A percentile compares a stretch with the other conserved stretches of the same genome.
These are phyloP conservation scores for Pampusana beccarii DNA, from an alignment of 2,113 vertebrate genomes.

Conservation along the genomic window DNA sequence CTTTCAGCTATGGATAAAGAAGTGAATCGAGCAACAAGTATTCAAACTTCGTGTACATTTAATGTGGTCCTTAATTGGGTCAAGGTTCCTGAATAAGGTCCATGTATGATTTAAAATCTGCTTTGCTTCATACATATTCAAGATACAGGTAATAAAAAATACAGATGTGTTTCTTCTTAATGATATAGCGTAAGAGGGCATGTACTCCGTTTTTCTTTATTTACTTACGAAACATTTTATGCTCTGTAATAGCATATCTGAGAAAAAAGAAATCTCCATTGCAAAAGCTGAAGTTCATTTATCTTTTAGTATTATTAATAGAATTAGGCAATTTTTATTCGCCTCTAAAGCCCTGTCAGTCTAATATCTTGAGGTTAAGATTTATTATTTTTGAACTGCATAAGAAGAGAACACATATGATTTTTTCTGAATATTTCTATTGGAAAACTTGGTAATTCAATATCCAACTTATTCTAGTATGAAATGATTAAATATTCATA, in stretches of 20 bases:
- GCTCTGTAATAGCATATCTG: background rate
- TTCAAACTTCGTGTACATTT: background rate
- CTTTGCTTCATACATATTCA: background rate
- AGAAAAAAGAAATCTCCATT: background rate
- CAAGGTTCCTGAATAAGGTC: background rate
- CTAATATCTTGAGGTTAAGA: background rate
- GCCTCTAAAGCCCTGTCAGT: background rate
- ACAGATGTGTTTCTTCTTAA: background rate
- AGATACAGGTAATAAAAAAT: background rate
- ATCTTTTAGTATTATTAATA: background rate
- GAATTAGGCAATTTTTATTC: background rate
- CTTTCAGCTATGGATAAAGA: background rate
- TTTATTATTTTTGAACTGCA: background rate
- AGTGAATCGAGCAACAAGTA: background rate
- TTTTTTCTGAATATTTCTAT: background rate
- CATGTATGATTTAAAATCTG: background rate
- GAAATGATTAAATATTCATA: constrained; percentile 2
- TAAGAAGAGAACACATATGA: background rate
- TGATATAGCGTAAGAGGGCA: background rate
- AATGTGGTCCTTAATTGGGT: background rate
- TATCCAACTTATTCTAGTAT: background rate
- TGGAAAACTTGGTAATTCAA: background rate
- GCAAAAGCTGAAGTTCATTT: background rate
- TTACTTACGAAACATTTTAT: background rate
- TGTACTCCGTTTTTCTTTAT: background rate